Base-by-base conservation (phyloP, 2,797 vertebrate genomes). In the Emys orbicularis region DNA sequence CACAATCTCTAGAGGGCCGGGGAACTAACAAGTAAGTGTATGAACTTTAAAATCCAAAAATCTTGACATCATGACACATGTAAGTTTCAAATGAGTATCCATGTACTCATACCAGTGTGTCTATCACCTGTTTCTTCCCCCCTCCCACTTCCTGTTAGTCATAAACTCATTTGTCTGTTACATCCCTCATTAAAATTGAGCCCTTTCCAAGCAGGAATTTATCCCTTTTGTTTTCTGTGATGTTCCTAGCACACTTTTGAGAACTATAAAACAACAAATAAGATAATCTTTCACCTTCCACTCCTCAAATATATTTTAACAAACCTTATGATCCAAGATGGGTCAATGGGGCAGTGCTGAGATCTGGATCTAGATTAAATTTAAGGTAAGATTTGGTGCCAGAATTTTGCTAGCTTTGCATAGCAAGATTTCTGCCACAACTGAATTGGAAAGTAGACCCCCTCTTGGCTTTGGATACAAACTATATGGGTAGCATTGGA, bases 141-240 rank as follows among this genome's bases (percentile, higher is more conserved):
- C 89, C 27, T 81, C 7, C 59, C 25, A 54, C 85, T 89, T 84
- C 47, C 29, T 44, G 16, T 91, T 83, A 57, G 61, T 86, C 87
- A 61, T 54, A 82, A 53, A 90, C 44, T 68, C 50, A 47, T 2
- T 6, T 56, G 76, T 93, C 61, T 93, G 44, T 95, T 91, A 54
- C 87, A 5, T 92, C 91, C 81, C 79, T 94, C 49, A 9, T 72
- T 72, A 21, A 41, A 72, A 72, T 72, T 4, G 5, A 41, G 10
- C 21, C 41, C 19, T 72, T 72, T 79, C 91, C 90, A 89, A 83
- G 84, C 59, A 83, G 81, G 41, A 91, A 56, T 76, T 89, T 15
- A 59, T 57, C 61, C 50, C 95, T 97, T 95, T 8, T 61, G 87
- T 94, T 96, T 95, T 94, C 49, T 95, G 65, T 93, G 50, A 68